Base-by-base conservation (phyloP, 2,888 invertebrate species). In the Sarcophaga caerulescens region DNA sequence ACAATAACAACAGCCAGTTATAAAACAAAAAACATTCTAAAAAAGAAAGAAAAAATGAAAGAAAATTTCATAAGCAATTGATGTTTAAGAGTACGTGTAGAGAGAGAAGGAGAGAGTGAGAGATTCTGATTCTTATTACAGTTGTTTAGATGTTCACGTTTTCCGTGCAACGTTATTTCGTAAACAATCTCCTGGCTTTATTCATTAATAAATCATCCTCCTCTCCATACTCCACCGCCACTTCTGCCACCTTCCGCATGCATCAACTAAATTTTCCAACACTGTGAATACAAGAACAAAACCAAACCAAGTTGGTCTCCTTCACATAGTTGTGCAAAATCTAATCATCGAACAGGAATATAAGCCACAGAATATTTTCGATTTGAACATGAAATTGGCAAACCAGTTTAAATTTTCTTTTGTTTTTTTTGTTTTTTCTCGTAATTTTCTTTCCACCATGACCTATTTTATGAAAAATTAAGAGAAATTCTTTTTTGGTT, bases 261-360 rank as follows among this genome's bases (percentile, higher is more conserved):
- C 12, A 17, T 12, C 17, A 52, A 10, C 35, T 35, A 52, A 12
- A 17, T 17, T 14, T 52, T 14, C 52, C 12, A 14, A 17, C 52
- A 5, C 17, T 52, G 52, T 52, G 14, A 44, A 17, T 45, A 6
- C 6, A 44, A n/a, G 4, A 35, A n/a, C 19, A 52, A 14, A 23
- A 19, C 14, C 35, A 35, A 35, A 70, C 23, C 62, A 68, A 80
- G 71, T 79, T 77, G 85, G 65, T 85, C 81, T 78, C 85, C 85
- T 85, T 85, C 81, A 70, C 73, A 76, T 47, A 85, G 52, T 14
- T 14, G 17, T 52, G 17, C 85, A 79, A 85, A 81, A 85, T 75
- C 52, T 52, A 78, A 78, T 85, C 81, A 47, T 74, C 66, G 70
- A 81, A 75, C 85, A 81, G 85, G 85, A 85, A 73, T 81, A 35